These are phyloP conservation scores for Menidia menidia DNA, from an alignment of 2,797 vertebrate species.

Conservation along the genomic window DNA sequence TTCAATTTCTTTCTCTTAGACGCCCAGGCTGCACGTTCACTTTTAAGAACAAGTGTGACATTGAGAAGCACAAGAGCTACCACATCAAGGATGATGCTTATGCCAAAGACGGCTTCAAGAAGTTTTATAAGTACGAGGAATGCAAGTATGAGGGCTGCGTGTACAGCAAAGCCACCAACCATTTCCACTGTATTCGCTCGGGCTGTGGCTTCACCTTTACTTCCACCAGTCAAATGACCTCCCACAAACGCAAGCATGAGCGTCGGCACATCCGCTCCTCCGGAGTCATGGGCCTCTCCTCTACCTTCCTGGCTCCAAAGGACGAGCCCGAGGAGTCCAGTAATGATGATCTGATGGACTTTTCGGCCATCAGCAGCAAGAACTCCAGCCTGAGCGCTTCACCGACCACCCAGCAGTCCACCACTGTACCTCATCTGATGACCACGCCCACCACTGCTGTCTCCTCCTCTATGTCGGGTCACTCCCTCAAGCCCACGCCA, in stretches of 20 bases:
- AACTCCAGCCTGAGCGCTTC: constrained; percentile 99
- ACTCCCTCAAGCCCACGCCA: constrained; percentile 80
- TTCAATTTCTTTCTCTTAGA: constrained; percentile 70
- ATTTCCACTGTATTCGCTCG: constrained; percentile 98
- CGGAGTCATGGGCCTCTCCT: constrained; percentile 88
- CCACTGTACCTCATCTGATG: constrained; percentile 86
- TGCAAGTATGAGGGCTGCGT: constrained; percentile 99
- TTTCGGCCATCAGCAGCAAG: constrained; percentile 97
- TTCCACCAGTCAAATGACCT: constrained; percentile 99
- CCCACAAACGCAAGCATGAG: constrained; percentile 98
- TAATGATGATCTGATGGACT: constrained; percentile 98
- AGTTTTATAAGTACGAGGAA: constrained; percentile 99
- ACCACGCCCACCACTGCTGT: constrained; percentile 82
- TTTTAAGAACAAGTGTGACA: constrained; percentile 99
- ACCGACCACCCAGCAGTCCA: constrained; percentile 95
- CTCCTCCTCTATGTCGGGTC: constrained; percentile 78
- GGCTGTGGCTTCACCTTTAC: constrained; percentile 99
- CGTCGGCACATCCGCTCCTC: constrained; percentile 95
- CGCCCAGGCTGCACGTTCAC: constrained; percentile 97
- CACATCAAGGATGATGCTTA: constrained; percentile 99
- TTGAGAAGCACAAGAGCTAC: constrained; percentile 99
- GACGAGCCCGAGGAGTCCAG: constrained; percentile 98
- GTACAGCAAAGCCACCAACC: constrained; percentile 99
- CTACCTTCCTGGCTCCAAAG: constrained; percentile 89
- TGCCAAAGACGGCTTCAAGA: constrained; percentile 99